Evolutionary conservation across 2,113 vertebrate species (phyloP).

Genomic region (Gasterosteus aculeatus): DNA sequence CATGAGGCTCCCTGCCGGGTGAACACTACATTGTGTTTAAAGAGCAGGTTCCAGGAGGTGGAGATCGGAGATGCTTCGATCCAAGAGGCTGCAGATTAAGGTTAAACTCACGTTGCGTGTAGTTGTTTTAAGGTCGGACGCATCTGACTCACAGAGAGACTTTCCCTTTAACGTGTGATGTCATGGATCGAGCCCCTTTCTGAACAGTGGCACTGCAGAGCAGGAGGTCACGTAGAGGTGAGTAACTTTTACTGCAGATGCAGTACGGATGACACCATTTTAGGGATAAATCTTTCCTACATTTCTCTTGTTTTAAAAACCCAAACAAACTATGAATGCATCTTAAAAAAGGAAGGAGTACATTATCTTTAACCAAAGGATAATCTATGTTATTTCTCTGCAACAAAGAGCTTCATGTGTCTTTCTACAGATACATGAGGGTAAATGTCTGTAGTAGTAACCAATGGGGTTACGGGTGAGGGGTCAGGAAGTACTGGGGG

Average conservation of each 20-base stretch:
- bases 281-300: background rate
- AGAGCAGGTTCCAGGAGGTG: conserved; percentile 40
- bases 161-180: conserved; percentile 1
- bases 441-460: background rate
- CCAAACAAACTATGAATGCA: background rate
- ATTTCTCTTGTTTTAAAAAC: background rate
- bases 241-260: conserved; percentile 60
- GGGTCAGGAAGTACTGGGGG: background rate
- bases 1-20: conserved; percentile 40
- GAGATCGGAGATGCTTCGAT: conserved; percentile 6
- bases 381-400: background rate
- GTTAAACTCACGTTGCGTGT: background rate
- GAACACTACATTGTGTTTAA: conserved; percentile 24
- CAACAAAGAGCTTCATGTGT: background rate
- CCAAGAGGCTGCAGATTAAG: background rate
- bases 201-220: conserved; percentile 54
- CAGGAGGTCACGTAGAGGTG: conserved; percentile 56
- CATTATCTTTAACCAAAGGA: background rate
- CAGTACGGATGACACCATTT: background rate
- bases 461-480: background rate
- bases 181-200: background rate
- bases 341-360: background rate
- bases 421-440: background rate
- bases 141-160: background rate
- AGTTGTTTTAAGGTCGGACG: background rate